phyloP scores from a whole-genome alignment of 2,113 vertebrate species.

The Microtus richardsoni region DNA sequence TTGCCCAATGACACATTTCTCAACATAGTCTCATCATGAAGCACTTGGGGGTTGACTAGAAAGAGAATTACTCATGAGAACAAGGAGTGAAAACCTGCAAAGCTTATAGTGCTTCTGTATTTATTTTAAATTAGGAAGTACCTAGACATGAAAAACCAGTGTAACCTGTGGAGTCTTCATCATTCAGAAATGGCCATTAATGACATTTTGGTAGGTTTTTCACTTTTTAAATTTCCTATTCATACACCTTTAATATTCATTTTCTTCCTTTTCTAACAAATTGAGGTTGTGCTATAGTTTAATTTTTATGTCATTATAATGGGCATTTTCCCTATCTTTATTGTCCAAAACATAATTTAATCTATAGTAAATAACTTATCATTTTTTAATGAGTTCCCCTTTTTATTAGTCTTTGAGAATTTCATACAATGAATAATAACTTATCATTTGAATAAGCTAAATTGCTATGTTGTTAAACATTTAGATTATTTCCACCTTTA shows the following conservation, averaged over 20 bases:
- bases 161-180: not conserved
- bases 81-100: not conserved
- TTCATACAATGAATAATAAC: not conserved
- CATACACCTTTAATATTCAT: not conserved
- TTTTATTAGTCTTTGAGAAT: too few species aligned
- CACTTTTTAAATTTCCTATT: not conserved
- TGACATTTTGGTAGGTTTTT: not conserved
- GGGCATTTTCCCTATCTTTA: conserved; percentile 24
- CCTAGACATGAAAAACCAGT: not conserved
- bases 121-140: conserved; percentile 46
- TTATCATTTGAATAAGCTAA: conserved; percentile 27
- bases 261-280: conserved; percentile 30
- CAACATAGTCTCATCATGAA: not conserved
- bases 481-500: conserved; percentile 41
- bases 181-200: conserved; percentile 17
- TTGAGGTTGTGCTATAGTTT: not conserved
- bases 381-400: not conserved
- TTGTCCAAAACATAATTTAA: conserved; percentile 26
- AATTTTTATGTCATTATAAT: not conserved
- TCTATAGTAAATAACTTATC: not conserved
- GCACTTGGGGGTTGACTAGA: too few species aligned
- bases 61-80: not conserved
- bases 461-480: not conserved
- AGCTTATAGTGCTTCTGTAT: not conserved
- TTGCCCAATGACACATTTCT: not conserved